Evolutionary conservation across 2,888 invertebrate genomes (phyloP), one percentile per base, ranked within the genome.

Genomic region (Leptopterna dolabrata): DNA sequence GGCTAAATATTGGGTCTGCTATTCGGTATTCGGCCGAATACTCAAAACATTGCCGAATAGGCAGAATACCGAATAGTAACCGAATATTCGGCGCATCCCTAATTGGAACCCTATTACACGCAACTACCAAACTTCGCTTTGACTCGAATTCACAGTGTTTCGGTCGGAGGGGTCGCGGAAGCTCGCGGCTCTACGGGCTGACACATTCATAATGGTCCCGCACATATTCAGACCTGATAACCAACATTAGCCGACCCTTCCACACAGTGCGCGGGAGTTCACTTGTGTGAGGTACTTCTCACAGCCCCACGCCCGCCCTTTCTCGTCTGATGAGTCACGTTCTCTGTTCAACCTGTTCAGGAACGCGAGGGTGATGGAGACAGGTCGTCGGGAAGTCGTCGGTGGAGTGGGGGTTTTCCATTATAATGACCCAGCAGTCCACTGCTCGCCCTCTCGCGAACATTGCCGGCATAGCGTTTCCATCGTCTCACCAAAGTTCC

Each of bases 181-280:
- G 1, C 63, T 63, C 63, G 36, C 36, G 36, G 7, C 36, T 36
- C n/a, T n/a, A n/a, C 36, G 36, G 63, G 63, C 24, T 63, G 63
- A 63, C 63, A 63, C 24, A 24, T 63, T 63, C 63, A 63, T 63
- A 63, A 63, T 63, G 63, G 63, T 63, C 63, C 63, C 63, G 63
- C 63, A 63, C 63, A 63, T 63, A 63, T 51, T 16, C 24, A 63
- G 19, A 63, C 24, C 63, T 63, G 63, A 63, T 63, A 63, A 63
- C 63, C 24, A 63, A 63, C 63, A 24, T 24, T 63, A 24, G 24
- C 36, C 36, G 4, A 24, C 63, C 63, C 13, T 63, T 63, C 63
- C 24, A 63, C n/a, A 4, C 16, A 19, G 51, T 51, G n/a, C 51
- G n/a, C n/a, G 16, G n/a, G 6, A 51, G 51, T 16, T 11, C 51